These are phyloP conservation scores for Cybosia mesomella DNA, from an alignment of 2,888 invertebrate species.

Conservation along the genomic window DNA sequence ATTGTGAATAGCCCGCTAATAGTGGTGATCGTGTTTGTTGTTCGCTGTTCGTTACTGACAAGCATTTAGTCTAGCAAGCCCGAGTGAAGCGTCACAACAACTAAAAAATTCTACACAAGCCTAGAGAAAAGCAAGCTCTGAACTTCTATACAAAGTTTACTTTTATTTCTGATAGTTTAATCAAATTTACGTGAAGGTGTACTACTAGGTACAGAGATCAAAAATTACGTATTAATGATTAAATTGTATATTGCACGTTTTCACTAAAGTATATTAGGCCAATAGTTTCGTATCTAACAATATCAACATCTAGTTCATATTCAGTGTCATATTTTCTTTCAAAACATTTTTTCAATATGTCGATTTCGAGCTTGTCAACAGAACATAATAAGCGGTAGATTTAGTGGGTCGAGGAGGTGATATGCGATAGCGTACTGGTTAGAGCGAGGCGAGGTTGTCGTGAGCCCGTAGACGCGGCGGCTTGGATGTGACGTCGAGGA, in stretches of 20 bases:
- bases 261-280: conserved; percentile 49
- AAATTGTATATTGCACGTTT: conserved; percentile 46
- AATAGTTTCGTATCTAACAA: conserved; percentile 46
- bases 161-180: conserved; percentile 48
- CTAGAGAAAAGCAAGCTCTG: conserved; percentile 75
- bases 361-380: conserved; percentile 60
- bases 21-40: conserved; percentile 59
- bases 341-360: conserved; percentile 31
- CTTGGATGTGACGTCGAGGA: background rate
- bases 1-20: conserved; percentile 60
- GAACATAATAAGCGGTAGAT: conserved; percentile 62
- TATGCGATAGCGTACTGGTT: conserved; percentile 70
- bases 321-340: conserved; percentile 32
- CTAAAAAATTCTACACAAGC: conserved; percentile 75
- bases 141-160: conserved; percentile 47
- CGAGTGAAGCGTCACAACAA: conserved; percentile 70
- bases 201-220: conserved; percentile 33
- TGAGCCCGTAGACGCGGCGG: conserved; percentile 37
- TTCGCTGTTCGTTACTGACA: conserved; percentile 65
- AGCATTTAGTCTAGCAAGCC: conserved; percentile 71
- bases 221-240: conserved; percentile 43
- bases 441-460: conserved; percentile 63
- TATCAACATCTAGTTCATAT: conserved; percentile 35
- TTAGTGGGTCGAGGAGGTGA: conserved; percentile 59
- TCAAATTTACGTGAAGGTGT: conserved; percentile 19